Evolutionary conservation across 1,140 invertebrate species (phyloP), one percentile per base, ranked within the genome.

Genomic region (Drosophila ohnishii): DNA sequence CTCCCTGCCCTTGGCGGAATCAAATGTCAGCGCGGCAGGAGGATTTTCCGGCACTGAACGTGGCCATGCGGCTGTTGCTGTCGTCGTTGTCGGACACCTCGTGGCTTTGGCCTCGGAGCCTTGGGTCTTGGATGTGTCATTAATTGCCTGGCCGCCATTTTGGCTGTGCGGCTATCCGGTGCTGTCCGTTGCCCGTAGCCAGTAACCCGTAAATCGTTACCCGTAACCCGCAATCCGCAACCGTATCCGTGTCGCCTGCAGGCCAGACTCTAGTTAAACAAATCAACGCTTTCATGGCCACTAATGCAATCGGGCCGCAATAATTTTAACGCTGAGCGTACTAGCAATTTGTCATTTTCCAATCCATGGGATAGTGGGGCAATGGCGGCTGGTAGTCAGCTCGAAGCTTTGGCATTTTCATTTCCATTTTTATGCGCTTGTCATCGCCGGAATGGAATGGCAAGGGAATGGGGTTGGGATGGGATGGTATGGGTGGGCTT

Each of bases 341-440:
- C 59, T 66, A 69, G 75, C 80, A 82, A 82, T 82, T 82, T 87
- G 80, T 87, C 83, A 87, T 80, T 88, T 83, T 83, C 80, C 69
- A 84, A 70, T 84, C 55, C 50, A 19, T 9, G 45, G 51, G n/a
- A 14, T 37, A 25, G 34, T 55, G 51, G n/a, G 1, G 39, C 3
- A 16, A 11, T 3, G 51, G 19, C n/a, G 63, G 10, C 28, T 47
- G 55, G 56, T 44, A 60, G 63, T 50, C 77, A 48, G 66, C 32
- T 47, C 51, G 61, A 58, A 80, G 59, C 70, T 83, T 72, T 87
- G 83, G 83, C 84, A 86, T 88, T 88, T 78, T 88, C 79, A 86
- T 86, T 86, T 86, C 84, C 83, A 86, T 86, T 86, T 86, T 88
- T 86, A 86, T 86, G 83, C 83, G 84, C 84, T 86, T 86, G 79